Evolutionary conservation across 1,140 invertebrate genomes (phyloP), one percentile per base, ranked within the genome.

Genomic region (Arctopsyche grandis): DNA sequence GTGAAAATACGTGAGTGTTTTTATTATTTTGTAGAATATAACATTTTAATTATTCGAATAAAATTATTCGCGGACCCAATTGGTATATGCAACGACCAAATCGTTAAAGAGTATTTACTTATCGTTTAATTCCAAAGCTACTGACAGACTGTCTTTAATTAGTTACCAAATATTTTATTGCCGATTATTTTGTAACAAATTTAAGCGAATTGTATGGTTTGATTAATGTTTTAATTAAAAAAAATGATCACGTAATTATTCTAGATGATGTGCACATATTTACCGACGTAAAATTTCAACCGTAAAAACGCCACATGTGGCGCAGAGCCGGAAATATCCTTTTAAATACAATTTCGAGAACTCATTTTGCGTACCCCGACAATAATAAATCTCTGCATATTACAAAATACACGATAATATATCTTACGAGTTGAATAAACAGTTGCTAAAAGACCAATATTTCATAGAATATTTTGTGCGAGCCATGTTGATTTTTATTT

Each of bases 381-480:
- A n/a, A 38, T n/a, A 29, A 70, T 70, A 70, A 70, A 70, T 70
- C 69, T 70, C 24, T 38, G 69, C 38, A 70, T 70, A 70, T 70
- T 70, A 70, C 69, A 9, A 70, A 70, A 70, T 70, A 70, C 69
- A 43, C 69, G 69, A 70, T 70, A 70, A 70, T 70, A 70, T 70
- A 70, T 70, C 69, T 70, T 70, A 21, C 69, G 69, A 70, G 1
- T 70, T 70, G 69, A 70, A 70, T 70, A 70, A 70, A 70, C 69
- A 70, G 69, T 70, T 70, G 69, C 69, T 70, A 44, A 70, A 70
- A 70, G 69, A 70, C 69, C 69, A 70, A 70, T 70, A 70, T 70
- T 70, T 70, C 69, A 70, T 70, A 70, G 14, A 44, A 16, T 22
- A 70, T 70, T 22, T 70, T 70, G n/a, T 70, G 69, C 16, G 9